Evolutionary conservation across 2,888 invertebrate species (phyloP).

Genomic region (Limnephilus marmoratus): DNA sequence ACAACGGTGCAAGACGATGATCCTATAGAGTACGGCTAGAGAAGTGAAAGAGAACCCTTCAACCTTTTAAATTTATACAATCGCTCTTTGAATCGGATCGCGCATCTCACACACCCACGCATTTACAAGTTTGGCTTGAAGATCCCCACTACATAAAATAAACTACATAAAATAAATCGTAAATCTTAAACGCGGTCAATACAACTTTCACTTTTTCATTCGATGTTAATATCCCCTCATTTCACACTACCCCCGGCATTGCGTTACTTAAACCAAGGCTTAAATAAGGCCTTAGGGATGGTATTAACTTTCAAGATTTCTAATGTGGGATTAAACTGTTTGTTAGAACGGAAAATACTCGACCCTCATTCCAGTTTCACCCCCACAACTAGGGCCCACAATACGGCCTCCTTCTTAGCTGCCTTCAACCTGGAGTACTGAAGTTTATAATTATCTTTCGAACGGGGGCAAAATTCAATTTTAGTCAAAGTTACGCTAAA

Average conservation of each 20-base stretch:
- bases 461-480: slow-evolving; percentile 7
- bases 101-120: no score
- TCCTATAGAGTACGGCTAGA: no score
- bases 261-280: slow-evolving; percentile 36
- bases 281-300: slow-evolving; percentile 37
- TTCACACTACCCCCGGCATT: slow-evolving; percentile 19
- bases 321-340: slow-evolving; percentile 50
- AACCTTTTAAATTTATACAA: no score
- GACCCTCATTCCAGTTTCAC: neutral
- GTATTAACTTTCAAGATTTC: slow-evolving; percentile 51
- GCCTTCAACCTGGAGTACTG: slow-evolving; percentile 1
- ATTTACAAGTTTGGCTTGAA: neutral
- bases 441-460: slow-evolving; percentile 4
- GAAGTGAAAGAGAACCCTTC: no score
- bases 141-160: neutral
- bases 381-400: neutral
- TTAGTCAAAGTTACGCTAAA: neutral
- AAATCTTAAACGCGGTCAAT: neutral
- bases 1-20: no score
- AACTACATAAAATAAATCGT: neutral
- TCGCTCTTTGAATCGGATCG: no score
- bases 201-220: neutral
- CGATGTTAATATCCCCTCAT: slow-evolving; percentile 4
- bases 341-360: slow-evolving; percentile 34
- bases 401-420: neutral